Evolutionary conservation across 2,888 invertebrate species (phyloP).

Genomic region (Lasioglossum zephyrum): DNA sequence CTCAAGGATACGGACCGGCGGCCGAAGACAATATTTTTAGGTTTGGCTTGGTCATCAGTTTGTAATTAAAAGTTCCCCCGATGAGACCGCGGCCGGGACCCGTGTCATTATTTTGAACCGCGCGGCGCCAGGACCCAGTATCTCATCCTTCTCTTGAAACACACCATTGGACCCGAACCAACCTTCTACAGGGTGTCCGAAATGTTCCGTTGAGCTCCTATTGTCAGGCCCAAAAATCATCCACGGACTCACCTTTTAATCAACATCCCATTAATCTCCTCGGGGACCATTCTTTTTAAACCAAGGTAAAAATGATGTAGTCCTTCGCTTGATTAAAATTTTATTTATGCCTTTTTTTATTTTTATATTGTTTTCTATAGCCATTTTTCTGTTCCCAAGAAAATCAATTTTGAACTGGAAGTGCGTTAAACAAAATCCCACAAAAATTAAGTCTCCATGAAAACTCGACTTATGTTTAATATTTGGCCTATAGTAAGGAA

Average conservation of each 20-base stretch:
- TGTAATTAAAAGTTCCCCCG: conserved; percentile 83
- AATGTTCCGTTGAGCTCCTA: conserved; percentile 9
- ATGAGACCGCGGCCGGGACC: conserved; percentile 77
- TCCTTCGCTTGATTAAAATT: too few species aligned
- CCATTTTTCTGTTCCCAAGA: neutral
- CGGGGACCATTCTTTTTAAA: neutral
- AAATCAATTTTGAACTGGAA: too few species aligned
- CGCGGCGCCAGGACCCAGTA: conserved; percentile 83
- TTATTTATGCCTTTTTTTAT: too few species aligned
- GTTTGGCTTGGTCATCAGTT: conserved; percentile 83
- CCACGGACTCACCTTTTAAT: neutral
- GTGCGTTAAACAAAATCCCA: too few species aligned
- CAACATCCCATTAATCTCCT: neutral
- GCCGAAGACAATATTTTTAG: conserved; percentile 82
- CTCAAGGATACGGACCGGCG: conserved; percentile 66
- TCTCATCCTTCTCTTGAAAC: conserved; percentile 80
- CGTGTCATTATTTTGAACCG: conserved; percentile 83
- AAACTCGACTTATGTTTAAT: too few species aligned
- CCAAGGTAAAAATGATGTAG: neutral
- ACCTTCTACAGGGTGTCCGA: conserved; percentile 77
- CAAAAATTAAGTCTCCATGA: too few species aligned
- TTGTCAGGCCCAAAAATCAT: neutral
- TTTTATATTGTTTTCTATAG: too few species aligned
- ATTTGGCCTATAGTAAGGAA: too few species aligned
- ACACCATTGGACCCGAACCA: conserved; percentile 69